phyloP scores from a whole-genome alignment of 2,797 vertebrate species.

The Arctocebus calabarensis region DNA sequence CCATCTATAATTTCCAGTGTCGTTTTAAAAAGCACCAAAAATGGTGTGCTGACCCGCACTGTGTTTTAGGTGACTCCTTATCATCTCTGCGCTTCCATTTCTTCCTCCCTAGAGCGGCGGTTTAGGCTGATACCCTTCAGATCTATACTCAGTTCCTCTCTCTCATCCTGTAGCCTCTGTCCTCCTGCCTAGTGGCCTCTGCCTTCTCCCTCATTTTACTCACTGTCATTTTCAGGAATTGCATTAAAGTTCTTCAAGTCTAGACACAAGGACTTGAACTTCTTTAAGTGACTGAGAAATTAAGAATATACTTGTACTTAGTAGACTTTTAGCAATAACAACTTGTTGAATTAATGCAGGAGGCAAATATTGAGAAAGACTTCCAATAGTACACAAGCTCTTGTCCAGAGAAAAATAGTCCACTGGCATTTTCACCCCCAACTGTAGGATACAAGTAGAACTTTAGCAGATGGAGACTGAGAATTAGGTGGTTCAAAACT shows the following conservation, averaged over 20 bases:
- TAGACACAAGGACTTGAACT: no score
- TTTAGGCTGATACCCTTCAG: background rate
- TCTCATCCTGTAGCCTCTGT: background rate
- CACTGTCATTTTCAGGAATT: background rate
- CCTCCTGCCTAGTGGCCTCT: rapidly evolving
- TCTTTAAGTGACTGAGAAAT: background rate
- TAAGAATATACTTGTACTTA: background rate
- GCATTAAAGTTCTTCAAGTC: background rate
- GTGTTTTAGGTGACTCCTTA: background rate
- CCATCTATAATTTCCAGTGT: background rate
- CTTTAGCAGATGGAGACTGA: background rate
- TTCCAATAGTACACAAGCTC: background rate
- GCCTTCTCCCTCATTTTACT: background rate
- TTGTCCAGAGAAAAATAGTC: background rate
- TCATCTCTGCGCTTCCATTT: background rate
- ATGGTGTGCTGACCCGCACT: background rate
- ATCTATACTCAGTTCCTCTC: background rate
- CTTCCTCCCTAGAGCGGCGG: background rate
- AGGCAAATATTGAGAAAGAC: background rate
- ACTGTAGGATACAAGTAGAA: background rate
- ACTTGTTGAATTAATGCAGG: background rate
- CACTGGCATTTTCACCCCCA: background rate
- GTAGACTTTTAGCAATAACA: background rate
- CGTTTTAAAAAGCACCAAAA: background rate
- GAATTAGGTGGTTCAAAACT: background rate